Evolutionary conservation across 2,888 invertebrate genomes (phyloP).

Genomic region (Parapristionchus giblindavisi): DNA sequence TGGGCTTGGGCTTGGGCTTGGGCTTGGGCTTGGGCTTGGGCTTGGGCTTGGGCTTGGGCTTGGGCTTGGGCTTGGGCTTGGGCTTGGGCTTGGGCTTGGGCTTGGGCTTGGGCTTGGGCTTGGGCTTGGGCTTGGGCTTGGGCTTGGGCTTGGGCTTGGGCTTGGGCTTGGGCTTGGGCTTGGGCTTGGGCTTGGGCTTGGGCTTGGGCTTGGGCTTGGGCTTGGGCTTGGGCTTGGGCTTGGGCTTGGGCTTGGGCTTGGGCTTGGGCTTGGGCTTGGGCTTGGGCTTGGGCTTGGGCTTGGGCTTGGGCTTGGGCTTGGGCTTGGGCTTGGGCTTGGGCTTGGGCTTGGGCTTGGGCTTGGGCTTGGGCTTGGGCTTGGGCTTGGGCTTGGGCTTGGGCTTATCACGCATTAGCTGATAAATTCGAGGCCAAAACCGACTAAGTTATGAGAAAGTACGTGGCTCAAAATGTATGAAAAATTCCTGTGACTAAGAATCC

Average conservation of each 20-base stretch:
- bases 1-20: slow-evolving; percentile 41
- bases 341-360: slow-evolving; percentile 8
- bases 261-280: slow-evolving; percentile 13
- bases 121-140: slow-evolving; percentile 42
- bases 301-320: slow-evolving; percentile 42
- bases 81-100: slow-evolving; percentile 17
- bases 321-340: slow-evolving; percentile 34
- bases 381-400: slow-evolving; percentile 42
- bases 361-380: slow-evolving; percentile 35
- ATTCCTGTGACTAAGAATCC: too few relatives aligned
- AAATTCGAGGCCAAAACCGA: too few relatives aligned
- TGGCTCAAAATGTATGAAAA: too few relatives aligned
- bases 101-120: slow-evolving; percentile 11
- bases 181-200: slow-evolving; percentile 19
- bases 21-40: slow-evolving; percentile 43
- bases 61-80: slow-evolving; percentile 39
- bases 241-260: slow-evolving; percentile 22
- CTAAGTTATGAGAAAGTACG: too few relatives aligned
- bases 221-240: slow-evolving; percentile 42
- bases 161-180: slow-evolving; percentile 16
- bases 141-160: slow-evolving; percentile 40
- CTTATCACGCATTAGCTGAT: slow-evolving; percentile 29
- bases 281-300: slow-evolving; percentile 37
- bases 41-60: slow-evolving; percentile 42
- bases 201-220: slow-evolving; percentile 39